Evolutionary conservation across 2,113 vertebrate genomes (phyloP), one percentile per base, ranked within the genome.

Genomic region (Platichthys stellatus): DNA sequence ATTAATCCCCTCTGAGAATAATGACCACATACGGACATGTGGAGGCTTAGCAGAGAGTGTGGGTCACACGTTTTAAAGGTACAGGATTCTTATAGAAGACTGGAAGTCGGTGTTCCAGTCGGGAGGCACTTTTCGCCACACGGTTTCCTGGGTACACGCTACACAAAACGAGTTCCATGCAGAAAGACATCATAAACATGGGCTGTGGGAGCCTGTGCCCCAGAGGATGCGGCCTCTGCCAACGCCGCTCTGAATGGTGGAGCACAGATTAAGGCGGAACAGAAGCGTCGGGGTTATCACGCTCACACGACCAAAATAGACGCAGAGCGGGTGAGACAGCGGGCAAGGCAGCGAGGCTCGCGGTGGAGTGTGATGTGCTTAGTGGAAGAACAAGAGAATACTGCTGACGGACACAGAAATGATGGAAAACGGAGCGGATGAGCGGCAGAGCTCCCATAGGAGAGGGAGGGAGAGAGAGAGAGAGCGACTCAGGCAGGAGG

Each of bases 271-370:
- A 93, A 91, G 89, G 86, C 81, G 62, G 91, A 92, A 80, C 89
- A 89, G 83, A 91, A 89, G 88, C 84, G 90, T 93, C 78, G 90
- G 91, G 94, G 93, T 95, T 95, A 95, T 95, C 94, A 83, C 76
- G 72, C 90, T 93, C 83, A 72, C 90, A 85, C 57, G 82, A 94
- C 94, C 84, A 88, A 94, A 95, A 94, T 95, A 95, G 92, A 93
- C 51, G 47, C 82, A 81, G 88, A 84, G 80, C 80, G 85, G 83
- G 86, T 86, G 91, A 91, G 89, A 89, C 86, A 80, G 87, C 85
- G 85, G 87, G 78, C 86, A 78, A 76, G 74, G 76, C 70, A 20
- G 84, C 79, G 26, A 61, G 80, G 79, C 91, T 87, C 26, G 56
- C 81, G 61, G 80, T 86, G 65, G 80, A 79, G 88, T 49, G 72